phyloP scores from a whole-genome alignment of 2,113 vertebrate species.

The Epinephelus fuscoguttatus region DNA sequence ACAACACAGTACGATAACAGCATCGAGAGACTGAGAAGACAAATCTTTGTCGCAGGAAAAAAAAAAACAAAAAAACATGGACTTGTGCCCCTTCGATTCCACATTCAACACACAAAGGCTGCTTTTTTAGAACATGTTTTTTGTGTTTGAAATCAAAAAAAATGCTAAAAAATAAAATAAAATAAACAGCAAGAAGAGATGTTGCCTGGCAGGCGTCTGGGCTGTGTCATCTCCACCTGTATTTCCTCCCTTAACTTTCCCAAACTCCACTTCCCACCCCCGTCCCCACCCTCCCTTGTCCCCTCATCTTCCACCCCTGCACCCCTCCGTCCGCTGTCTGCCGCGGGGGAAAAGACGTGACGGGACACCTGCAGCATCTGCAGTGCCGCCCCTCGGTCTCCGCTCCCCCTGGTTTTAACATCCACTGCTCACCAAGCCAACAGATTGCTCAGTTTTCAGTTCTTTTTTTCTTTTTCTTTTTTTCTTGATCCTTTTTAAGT shows the following conservation, averaged over 20 bases:
- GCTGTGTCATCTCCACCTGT: slow-evolving; percentile 66
- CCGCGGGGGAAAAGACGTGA: slow-evolving; percentile 14
- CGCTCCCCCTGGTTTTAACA: slow-evolving; percentile 65
- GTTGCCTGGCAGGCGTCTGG: slow-evolving; percentile 69
- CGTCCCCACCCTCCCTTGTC: background rate
- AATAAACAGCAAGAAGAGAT: slow-evolving; percentile 62
- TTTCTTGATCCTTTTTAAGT: slow-evolving; percentile 81
- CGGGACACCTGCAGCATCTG: slow-evolving; percentile 42
- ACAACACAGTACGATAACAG: slow-evolving; percentile 62
- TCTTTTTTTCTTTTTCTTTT: slow-evolving; percentile 37
- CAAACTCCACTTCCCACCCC: slow-evolving; percentile 2
- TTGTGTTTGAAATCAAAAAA: slow-evolving; percentile 79
- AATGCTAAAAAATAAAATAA: slow-evolving; percentile 61
- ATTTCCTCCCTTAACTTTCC: slow-evolving; percentile 26
- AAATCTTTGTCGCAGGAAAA: slow-evolving; percentile 71
- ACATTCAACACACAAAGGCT: slow-evolving; percentile 71
- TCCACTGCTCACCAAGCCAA: slow-evolving; percentile 64
- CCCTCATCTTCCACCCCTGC: slow-evolving; percentile 6
- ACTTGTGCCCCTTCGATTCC: slow-evolving; percentile 59
- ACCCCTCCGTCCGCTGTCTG: slow-evolving; percentile 31
- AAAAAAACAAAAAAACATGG: slow-evolving; percentile 31
- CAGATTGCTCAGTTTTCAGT: slow-evolving; percentile 61
- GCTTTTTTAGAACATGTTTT: slow-evolving; percentile 80
- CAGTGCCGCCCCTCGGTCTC: slow-evolving; percentile 4
- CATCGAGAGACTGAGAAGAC: slow-evolving; percentile 71